Evolutionary conservation across 1,140 invertebrate genomes (phyloP), one percentile per base, ranked within the genome.

Genomic region (Halotydeus destructor): DNA sequence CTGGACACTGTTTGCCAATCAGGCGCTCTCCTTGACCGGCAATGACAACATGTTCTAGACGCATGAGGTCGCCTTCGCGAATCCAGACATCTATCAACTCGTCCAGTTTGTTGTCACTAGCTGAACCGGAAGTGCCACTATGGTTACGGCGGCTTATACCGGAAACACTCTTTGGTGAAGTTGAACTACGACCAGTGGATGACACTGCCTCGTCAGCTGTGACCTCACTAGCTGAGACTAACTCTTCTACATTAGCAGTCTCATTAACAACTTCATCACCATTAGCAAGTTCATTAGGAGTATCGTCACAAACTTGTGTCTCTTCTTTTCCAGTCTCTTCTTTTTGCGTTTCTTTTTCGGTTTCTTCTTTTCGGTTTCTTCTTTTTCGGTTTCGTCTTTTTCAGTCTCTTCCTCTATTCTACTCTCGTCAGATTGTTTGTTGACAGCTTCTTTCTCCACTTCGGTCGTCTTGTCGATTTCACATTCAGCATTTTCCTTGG

Each of bases 1-100:
- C 61, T 0, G 73, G 71, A n/a, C n/a, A n/a, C 3, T 27, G 21
- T 18, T 44, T 31, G 8, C 47, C 49, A 5, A 54, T 32, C 11
- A 55, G 47, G 14, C 53, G 38, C 19, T 54, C 49, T 5, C 54
- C 54, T 35, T 55, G 54, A 12, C 54, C 54, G 3, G 53, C 51
- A 24, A 55, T 54, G 6, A 55, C 51, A 16, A 55, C 53, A 31
- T 54, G 53, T 32, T 54, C 53, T 9, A 54, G 32, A 19, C 53
- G 26, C 11, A 54, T 35, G 3, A 54, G 44, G 34, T 54, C 53
- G 16, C 44, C 47, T 9, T 54, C 52, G n/a, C 46, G 37, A 8
- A 54, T 50, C 53, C 53, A 54, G 11, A 44, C 25, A 14, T 54
- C 49, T 12, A 54, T 54, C 27, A 54, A 31, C 31, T 54, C 52